Evolutionary conservation across 2,113 vertebrate species (phyloP).

Genomic region (Suricata suricatta): DNA sequence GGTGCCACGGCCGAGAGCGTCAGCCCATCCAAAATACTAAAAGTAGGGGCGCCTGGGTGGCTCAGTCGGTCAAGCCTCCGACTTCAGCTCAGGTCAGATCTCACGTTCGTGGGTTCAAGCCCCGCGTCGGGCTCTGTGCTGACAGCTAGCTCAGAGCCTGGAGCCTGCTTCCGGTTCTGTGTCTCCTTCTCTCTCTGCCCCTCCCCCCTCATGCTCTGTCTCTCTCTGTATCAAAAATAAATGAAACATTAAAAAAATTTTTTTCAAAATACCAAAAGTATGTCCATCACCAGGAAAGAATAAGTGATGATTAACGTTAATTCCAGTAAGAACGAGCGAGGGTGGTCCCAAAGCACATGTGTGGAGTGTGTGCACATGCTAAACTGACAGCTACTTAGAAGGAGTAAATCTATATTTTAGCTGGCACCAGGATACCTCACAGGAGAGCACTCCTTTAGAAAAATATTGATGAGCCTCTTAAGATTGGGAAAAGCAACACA

Average conservation of each 20-base stretch:
- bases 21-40: background rate
- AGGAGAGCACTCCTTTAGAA: background rate
- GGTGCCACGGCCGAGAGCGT: background rate
- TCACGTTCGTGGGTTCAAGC: no score
- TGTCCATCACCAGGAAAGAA: background rate
- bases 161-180: no score
- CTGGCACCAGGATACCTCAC: background rate
- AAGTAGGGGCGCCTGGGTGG: no score
- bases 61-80: no score
- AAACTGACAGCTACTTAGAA: background rate
- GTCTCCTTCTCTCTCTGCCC: no score
- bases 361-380: background rate
- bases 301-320: background rate
- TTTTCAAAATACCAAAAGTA: background rate
- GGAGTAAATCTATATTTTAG: background rate
- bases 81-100: no score
- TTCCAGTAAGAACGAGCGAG: background rate
- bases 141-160: no score
- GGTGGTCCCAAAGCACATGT: background rate
- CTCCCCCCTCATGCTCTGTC: no score
- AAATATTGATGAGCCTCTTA: background rate
- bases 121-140: no score
- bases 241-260: no score
- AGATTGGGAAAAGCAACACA: background rate
- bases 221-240: no score